Conservation (phyloP, 2,888 invertebrate species). For the Andrena trimmerana region DNA sequence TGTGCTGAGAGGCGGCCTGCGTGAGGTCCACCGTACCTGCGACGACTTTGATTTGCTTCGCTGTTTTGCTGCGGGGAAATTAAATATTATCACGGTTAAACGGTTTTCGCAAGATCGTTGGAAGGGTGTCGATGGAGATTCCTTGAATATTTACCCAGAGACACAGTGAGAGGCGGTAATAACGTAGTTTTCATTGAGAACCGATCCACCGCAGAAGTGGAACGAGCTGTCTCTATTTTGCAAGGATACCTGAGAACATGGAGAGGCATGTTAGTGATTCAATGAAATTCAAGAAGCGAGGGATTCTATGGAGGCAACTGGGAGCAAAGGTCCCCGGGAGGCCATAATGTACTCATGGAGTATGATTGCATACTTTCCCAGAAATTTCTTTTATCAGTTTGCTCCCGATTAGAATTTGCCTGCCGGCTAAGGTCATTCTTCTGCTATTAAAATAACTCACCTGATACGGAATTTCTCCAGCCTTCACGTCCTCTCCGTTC, state of each 20-base stretch:
- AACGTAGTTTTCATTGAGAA: conserved; percentile 69
- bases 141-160: conserved; percentile 17
- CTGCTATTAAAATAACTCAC: conserved; percentile 52
- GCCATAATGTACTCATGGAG: neutral
- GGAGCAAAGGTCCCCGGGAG: too few species aligned
- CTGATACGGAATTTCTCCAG: conserved; percentile 79
- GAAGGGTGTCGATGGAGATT: neutral
- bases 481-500: conserved; percentile 70
- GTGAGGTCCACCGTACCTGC: conserved; percentile 58
- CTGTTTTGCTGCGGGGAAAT: conserved; percentile 16
- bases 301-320: neutral
- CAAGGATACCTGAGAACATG: conserved; percentile 70
- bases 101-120: neutral
- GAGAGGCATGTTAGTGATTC: neutral
- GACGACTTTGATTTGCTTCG: conserved; percentile 52
- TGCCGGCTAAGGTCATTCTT: neutral
- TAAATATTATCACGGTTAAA: neutral
- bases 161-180: conserved; percentile 78
- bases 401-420: neutral
- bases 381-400: neutral
- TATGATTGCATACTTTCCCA: neutral
- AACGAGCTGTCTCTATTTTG: conserved; percentile 52
- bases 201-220: conserved; percentile 78
- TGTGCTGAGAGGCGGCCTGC: neutral
- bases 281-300: neutral